Base-by-base conservation (phyloP, 2,888 invertebrate genomes). In the Cyclophora albipunctata region DNA sequence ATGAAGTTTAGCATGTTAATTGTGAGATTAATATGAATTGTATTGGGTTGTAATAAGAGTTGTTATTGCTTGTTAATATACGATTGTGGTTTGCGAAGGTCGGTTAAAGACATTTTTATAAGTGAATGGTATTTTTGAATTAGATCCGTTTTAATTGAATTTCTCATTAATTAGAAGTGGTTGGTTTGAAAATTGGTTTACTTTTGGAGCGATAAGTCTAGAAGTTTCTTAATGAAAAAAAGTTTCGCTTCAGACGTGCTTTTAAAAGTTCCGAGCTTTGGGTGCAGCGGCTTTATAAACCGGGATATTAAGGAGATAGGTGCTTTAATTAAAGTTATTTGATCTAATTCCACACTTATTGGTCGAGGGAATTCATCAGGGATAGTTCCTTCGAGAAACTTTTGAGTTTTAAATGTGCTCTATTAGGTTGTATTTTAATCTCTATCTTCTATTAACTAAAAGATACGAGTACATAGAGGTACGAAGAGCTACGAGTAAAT, bases 21-120 rank as follows among this genome's bases (percentile, higher is more conserved):
- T 37, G 5, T 37, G 37, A 37, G 4, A 37, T 37, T 37, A 37
- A 37, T 5, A 37, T 37, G 2, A 37, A 5, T 37, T 37, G 37
- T 37, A 37, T 4, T 37, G 37, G 4, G 37, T 37, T 37, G 37
- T 4, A 37, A 37, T 37, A 37, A 37, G 37, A 37, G 37, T 5
- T 4, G 5, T 37, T 5, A 37, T 37, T 37, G 37, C 37, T 37
- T 37, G 5, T 5, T 37, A 37, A 37, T 5, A 40, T 46, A 48
- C 35, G 34, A 34, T n/a, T 45, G 42, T 47, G 42, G 40, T 45
- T 45, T 46, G 5, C 34, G 45, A 57, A 54, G 52, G 52, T 48
- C 44, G 42, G 34, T 47, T 40, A 54, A 49, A 42, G 57, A 51
- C 50, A 54, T 54, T 54, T 51, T 56, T 55, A 53, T 55, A 42